Evolutionary conservation across 2,888 invertebrate genomes (phyloP).

Genomic region (Conops quadrifasciatus): DNA sequence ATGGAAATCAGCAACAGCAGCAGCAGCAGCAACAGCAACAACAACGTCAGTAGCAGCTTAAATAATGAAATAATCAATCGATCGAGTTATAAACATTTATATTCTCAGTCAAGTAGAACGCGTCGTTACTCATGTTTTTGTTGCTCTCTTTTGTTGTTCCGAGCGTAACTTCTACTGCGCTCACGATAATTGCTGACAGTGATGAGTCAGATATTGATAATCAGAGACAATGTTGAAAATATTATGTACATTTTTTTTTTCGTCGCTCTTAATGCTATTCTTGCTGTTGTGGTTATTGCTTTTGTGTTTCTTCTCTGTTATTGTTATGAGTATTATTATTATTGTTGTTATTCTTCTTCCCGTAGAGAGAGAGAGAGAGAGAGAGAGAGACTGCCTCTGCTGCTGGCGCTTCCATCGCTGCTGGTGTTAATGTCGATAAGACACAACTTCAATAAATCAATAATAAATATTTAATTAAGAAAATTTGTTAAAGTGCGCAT

Average conservation of each 20-base stretch:
- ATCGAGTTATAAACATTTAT: constrained; percentile 16
- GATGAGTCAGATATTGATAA: constrained; percentile 38
- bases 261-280: constrained; percentile 6
- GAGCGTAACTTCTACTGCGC: background rate
- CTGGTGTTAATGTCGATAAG: constrained; percentile 36
- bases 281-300: constrained; percentile 2
- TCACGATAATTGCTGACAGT: constrained; percentile 13
- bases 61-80: constrained; percentile 19
- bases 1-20: background rate
- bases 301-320: too few relatives aligned
- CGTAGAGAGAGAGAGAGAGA: too few relatives aligned
- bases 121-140: constrained; percentile 15
- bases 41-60: background rate
- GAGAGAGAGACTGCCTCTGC: too few relatives aligned
- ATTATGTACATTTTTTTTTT: background rate
- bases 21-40: constrained; percentile 2
- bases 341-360: too few relatives aligned
- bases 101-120: constrained; percentile 23
- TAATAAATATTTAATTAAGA: constrained; percentile 42
- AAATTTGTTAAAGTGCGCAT: constrained; percentile 26
- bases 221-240: background rate
- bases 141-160: constrained; percentile 7
- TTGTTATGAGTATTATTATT: too few relatives aligned
- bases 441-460: constrained; percentile 37
- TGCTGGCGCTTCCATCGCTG: background rate